phyloP scores from a whole-genome alignment of 1,140 invertebrate species.

The Drosophila pruinosa region DNA sequence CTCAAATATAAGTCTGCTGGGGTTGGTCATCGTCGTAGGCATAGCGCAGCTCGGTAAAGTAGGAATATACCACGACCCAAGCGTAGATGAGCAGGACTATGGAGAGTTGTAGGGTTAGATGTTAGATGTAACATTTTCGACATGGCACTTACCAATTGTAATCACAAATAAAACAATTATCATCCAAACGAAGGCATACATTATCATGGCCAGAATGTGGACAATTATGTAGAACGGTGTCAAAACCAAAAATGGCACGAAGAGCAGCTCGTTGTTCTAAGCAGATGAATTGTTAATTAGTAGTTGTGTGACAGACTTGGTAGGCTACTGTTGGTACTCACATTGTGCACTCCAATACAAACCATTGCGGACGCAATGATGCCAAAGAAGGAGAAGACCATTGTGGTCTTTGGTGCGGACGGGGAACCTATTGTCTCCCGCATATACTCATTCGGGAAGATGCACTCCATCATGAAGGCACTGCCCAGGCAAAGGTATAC shows the following conservation, averaged over 20 bases:
- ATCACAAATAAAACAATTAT: slow-evolving; percentile 34
- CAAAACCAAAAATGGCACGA: slow-evolving; percentile 49
- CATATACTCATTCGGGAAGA: slow-evolving; percentile 62
- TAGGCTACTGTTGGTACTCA: slow-evolving; percentile 18
- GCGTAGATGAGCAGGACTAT: slow-evolving; percentile 49
- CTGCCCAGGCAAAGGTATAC: slow-evolving; percentile 52
- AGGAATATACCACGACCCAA: slow-evolving; percentile 60
- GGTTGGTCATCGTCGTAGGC: slow-evolving; percentile 54
- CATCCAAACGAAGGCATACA: slow-evolving; percentile 38
- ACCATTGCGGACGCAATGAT: slow-evolving; percentile 38
- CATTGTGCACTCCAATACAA: slow-evolving; percentile 60
- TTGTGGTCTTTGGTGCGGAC: slow-evolving; percentile 61
- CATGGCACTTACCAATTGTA: slow-evolving; percentile 43
- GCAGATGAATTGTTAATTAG: neutral
- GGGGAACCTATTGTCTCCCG: neutral
- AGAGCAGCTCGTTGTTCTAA: slow-evolving; percentile 65
- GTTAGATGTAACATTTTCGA: too few species aligned
- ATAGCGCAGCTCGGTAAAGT: slow-evolving; percentile 52
- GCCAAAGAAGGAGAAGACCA: slow-evolving; percentile 68
- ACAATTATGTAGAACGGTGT: slow-evolving; percentile 51
- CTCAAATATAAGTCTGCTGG: slow-evolving; percentile 26
- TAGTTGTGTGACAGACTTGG: neutral
- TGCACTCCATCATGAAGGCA: slow-evolving; percentile 65
- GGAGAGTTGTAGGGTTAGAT: too few species aligned
- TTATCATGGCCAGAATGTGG: slow-evolving; percentile 35